Evolutionary conservation across 2,797 vertebrate genomes (phyloP).

Genomic region (Craterocephalus amniculus): DNA sequence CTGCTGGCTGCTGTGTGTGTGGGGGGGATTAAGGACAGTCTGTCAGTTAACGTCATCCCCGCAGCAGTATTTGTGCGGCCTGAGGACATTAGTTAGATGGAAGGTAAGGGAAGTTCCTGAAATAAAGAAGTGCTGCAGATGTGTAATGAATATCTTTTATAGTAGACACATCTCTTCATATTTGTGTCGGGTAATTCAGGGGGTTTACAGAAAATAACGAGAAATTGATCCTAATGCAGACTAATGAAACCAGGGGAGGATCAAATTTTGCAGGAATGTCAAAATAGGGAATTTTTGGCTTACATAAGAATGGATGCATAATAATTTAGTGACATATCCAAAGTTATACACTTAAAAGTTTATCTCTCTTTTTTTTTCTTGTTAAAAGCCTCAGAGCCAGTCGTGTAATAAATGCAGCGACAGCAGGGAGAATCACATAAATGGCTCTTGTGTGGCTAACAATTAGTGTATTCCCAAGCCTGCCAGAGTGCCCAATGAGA

Average conservation of each 20-base stretch:
- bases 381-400: constrained; percentile 45
- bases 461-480: constrained; percentile 77
- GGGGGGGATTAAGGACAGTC: constrained; percentile 55
- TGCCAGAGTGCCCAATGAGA: constrained; percentile 68
- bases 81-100: constrained; percentile 57
- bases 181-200: constrained; percentile 38
- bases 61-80: constrained; percentile 57
- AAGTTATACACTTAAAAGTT: constrained; percentile 1
- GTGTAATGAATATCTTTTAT: constrained; percentile 29
- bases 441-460: constrained; percentile 73
- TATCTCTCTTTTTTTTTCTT: constrained; percentile 15
- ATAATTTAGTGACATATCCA: background rate
- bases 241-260: constrained; percentile 4
- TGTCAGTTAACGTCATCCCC: constrained; percentile 65
- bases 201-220: background rate
- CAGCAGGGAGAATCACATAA: constrained; percentile 66
- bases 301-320: background rate
- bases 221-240: constrained; percentile 12
- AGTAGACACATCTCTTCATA: constrained; percentile 31
- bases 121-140: constrained; percentile 46
- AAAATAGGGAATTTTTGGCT: background rate
- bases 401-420: constrained; percentile 66
- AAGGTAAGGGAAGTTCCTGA: constrained; percentile 38
- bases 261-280: background rate
- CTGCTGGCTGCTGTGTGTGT: constrained; percentile 44